Evolutionary conservation across 2,888 invertebrate species (phyloP).

Genomic region (Lithophane socia): DNA sequence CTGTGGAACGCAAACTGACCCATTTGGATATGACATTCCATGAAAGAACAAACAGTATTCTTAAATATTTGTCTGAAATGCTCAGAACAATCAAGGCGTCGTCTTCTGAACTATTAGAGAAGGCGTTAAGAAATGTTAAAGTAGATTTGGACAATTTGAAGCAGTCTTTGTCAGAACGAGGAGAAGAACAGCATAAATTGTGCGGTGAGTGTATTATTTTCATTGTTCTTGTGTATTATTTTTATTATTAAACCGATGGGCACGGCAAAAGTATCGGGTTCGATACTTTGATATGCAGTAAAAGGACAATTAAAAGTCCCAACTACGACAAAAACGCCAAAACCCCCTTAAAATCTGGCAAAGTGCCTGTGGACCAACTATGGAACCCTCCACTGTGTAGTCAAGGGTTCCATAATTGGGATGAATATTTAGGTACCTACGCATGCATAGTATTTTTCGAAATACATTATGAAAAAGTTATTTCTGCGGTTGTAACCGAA

Average conservation of each 20-base stretch:
- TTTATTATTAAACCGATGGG: not conserved
- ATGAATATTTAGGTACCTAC: too few species aligned
- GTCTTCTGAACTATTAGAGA: constrained; percentile 35
- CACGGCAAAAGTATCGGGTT: not conserved
- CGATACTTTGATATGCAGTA: not conserved
- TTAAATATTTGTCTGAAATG: constrained; percentile 81
- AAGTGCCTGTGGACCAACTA: not conserved
- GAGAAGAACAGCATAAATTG: constrained; percentile 67
- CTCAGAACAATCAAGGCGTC: constrained; percentile 63
- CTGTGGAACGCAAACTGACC: constrained; percentile 78
- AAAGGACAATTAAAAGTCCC: too few species aligned
- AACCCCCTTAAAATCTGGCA: not conserved
- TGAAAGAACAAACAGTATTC: constrained; percentile 78
- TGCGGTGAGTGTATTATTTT: constrained; percentile 71
- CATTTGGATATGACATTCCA: constrained; percentile 80
- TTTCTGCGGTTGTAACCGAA: too few species aligned
- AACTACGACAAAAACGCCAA: not conserved
- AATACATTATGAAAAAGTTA: too few species aligned
- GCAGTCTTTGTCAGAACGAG: constrained; percentile 62
- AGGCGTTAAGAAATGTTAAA: constrained; percentile 42
- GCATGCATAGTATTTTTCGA: too few species aligned
- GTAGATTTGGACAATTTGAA: constrained; percentile 56
- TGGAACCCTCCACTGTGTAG: too few species aligned
- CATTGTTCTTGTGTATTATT: not conserved
- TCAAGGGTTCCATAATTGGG: not conserved